A percentile compares a stretch with the other conserved stretches of the same genome.
Evolutionary conservation across 1,140 invertebrate species (phyloP).

Genomic region (Cecropterus lyciades): DNA sequence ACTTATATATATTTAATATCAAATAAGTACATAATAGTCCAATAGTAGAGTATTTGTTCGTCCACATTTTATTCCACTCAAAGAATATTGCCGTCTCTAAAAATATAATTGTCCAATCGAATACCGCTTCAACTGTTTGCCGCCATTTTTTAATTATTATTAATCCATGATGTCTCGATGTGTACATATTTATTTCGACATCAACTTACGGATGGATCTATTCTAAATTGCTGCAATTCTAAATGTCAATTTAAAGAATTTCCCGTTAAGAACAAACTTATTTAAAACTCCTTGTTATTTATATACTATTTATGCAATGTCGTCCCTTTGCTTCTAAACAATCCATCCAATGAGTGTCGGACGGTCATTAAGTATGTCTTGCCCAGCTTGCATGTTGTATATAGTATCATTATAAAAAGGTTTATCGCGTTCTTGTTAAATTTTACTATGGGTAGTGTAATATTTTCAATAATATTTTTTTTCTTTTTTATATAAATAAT

Average conservation of each 20-base stretch:
- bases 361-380: slow-evolving; percentile 73
- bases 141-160: slow-evolving; percentile 41
- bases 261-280: slow-evolving; percentile 21
- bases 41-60: slow-evolving; percentile 76
- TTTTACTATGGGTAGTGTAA: slow-evolving; percentile 76
- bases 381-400: slow-evolving; percentile 79
- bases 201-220: slow-evolving; percentile 37
- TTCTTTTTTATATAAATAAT: slow-evolving; percentile 43
- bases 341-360: slow-evolving; percentile 76
- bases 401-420: slow-evolving; percentile 70
- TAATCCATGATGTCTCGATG: slow-evolving; percentile 5
- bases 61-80: slow-evolving; percentile 77
- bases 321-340: slow-evolving; percentile 70
- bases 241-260: slow-evolving; percentile 60
- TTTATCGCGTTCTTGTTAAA: slow-evolving; percentile 78
- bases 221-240: slow-evolving; percentile 40
- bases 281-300: slow-evolving; percentile 34
- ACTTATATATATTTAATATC: slow-evolving; percentile 64
- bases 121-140: slow-evolving; percentile 59
- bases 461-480: slow-evolving; percentile 46
- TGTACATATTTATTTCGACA: slow-evolving; percentile 34
- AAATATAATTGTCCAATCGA: slow-evolving; percentile 70
- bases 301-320: slow-evolving; percentile 47
- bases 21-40: slow-evolving; percentile 74
- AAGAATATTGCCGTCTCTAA: slow-evolving; percentile 73